phyloP scores from a whole-genome alignment of 2,797 vertebrate genomes.

The Bradypodion pumilum region DNA sequence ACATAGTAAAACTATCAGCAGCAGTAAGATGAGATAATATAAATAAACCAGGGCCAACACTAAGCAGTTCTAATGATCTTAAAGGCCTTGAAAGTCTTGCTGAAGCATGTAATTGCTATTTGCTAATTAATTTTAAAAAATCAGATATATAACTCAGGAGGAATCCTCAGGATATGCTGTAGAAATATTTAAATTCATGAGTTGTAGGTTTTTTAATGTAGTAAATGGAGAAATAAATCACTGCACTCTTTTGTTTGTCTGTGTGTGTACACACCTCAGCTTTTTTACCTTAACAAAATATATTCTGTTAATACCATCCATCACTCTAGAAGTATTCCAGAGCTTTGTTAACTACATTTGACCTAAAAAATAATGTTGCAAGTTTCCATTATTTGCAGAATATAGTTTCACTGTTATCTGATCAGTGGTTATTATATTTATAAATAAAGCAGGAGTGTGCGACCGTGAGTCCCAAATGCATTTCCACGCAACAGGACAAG shows the following conservation, averaged over 20 bases:
- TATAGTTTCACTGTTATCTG: background rate
- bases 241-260: background rate
- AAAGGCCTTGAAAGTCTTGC: too few relatives aligned
- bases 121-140: background rate
- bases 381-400: background rate
- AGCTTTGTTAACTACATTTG: background rate
- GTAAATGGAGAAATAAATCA: background rate
- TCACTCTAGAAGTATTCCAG: too few relatives aligned
- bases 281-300: background rate
- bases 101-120: too few relatives aligned
- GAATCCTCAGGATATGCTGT: background rate
- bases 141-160: background rate
- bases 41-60: too few relatives aligned
- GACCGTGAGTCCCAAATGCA: too few relatives aligned
- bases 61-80: too few relatives aligned
- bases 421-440: too few relatives aligned
- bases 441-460: too few relatives aligned
- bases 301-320: background rate
- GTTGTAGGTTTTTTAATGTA: background rate
- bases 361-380: too few relatives aligned
- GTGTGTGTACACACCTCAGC: background rate
- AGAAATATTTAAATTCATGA: background rate
- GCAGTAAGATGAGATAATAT: too few relatives aligned
- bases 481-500: too few relatives aligned
- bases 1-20: too few relatives aligned